Evolutionary conservation across 2,797 vertebrate species (phyloP).

Genomic region (Pseudochirops cupreus): DNA sequence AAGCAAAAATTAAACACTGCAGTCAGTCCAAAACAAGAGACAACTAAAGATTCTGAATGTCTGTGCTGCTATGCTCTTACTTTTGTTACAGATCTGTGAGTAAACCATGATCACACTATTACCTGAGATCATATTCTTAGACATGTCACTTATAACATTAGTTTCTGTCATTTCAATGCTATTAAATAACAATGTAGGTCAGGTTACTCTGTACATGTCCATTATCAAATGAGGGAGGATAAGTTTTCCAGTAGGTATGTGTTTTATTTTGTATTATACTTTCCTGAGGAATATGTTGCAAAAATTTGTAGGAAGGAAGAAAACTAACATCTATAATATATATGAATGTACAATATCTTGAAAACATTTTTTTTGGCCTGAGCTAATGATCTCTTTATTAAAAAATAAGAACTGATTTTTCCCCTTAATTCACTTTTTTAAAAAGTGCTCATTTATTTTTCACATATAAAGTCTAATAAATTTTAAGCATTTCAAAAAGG

Average conservation of each 20-base stretch:
- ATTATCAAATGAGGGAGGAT: neutral
- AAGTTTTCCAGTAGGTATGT: constrained; percentile 38
- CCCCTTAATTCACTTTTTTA: constrained; percentile 32
- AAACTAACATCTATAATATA: neutral
- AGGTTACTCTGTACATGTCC: constrained; percentile 29
- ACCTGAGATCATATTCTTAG: constrained; percentile 31
- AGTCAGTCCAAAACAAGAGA: constrained; percentile 51
- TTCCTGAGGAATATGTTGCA: constrained; percentile 23
- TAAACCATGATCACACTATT: neutral
- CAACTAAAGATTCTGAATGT: constrained; percentile 31
- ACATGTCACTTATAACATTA: constrained; percentile 31
- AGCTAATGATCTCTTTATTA: constrained; percentile 42
- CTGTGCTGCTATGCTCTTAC: neutral
- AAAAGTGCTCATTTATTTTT: constrained; percentile 6
- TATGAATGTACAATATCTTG: constrained; percentile 32
- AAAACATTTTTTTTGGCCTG: constrained; percentile 19
- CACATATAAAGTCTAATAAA: constrained; percentile 17
- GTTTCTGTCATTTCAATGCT: constrained; percentile 34
- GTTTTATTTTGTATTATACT: constrained; percentile 25
- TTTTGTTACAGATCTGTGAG: neutral
- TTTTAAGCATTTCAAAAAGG: constrained; percentile 52
- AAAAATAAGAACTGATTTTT: constrained; percentile 45
- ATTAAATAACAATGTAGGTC: constrained; percentile 47
- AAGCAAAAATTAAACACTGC: constrained; percentile 38
- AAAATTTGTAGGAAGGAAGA: neutral